Evolutionary conservation across 1,140 invertebrate genomes (phyloP), one percentile per base, ranked within the genome.

Genomic region (Aphidius gifuensis): DNA sequence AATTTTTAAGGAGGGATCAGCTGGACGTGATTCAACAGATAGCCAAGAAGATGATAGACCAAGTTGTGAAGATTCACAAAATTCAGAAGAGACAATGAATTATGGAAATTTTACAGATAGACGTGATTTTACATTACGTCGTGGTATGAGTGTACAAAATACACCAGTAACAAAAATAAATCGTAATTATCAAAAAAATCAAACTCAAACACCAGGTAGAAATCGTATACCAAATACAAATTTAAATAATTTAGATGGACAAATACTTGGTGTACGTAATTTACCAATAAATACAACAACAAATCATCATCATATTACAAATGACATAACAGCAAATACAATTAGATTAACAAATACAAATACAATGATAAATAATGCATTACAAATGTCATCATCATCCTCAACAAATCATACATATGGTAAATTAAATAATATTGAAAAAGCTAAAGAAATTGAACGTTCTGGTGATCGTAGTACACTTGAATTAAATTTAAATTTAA

Each of bases 231-330:
- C 43, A n/a, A 38, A 55, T 11, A 50, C 32, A 46, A 8, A 49
- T 5, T 32, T 51, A 40, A 64, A 64, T 7, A 63, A 64, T 45
- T 56, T 56, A 5, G 62, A 64, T 42, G 71, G 70, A 5, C 79
- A 81, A 51, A 80, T 80, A 45, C 66, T 80, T 5, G 78, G 73
- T 0, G 78, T 80, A 6, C 70, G 76, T 44, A 77, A 75, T 63
- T 64, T 81, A n/a, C 64, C 67, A 0, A 32, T 32, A 32, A 59
- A 67, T 7, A 68, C 69, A 2, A 58, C 69, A 23, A 42, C 50
- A 23, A 69, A 60, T 5, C 71, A 72, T n/a, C 57, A 70, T 8
- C 54, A 68, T 5, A 54, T 69, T 9, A 59, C 67, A 1, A 66
- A 61, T 54, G 69, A 60, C 5, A 64, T 55, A 6, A 48, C 58